A percentile compares a stretch with the other conserved stretches of the same genome.
These are phyloP conservation scores for Theristus sp. DNA, from an alignment of 2,888 invertebrate species.

Conservation along the genomic window DNA sequence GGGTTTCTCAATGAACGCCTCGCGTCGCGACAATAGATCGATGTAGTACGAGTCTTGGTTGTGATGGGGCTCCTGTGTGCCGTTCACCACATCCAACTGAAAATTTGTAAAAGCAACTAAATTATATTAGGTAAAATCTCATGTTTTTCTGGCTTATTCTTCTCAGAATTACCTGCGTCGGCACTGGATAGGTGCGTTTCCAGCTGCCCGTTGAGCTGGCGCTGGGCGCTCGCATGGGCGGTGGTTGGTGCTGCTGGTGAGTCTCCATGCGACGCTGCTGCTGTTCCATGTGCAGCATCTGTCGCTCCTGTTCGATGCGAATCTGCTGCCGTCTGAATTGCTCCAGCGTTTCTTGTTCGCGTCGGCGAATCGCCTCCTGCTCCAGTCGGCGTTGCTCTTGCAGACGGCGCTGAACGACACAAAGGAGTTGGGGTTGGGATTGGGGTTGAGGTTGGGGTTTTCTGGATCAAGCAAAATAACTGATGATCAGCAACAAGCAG, in stretches of 20 bases:
- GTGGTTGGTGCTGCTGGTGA: neutral
- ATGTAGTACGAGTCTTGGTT: conserved; percentile 15
- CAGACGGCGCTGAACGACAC: neutral
- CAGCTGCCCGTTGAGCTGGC: too few relatives aligned
- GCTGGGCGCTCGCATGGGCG: too few relatives aligned
- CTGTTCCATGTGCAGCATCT: neutral
- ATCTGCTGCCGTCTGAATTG: conserved; percentile 7
- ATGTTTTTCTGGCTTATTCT: too few relatives aligned
- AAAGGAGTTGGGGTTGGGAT: neutral
- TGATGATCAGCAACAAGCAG: too few relatives aligned
- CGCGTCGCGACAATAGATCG: conserved; percentile 20
- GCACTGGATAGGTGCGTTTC: neutral
- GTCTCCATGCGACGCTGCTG: neutral
- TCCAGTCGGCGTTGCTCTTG: conserved; percentile 18
- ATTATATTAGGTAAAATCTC: too few relatives aligned
- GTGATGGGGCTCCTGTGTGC: too few relatives aligned
- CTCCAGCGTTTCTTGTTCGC: conserved; percentile 10
- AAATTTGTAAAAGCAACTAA: too few relatives aligned
- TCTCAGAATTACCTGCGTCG: neutral
- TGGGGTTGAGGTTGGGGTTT: too few relatives aligned
- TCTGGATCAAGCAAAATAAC: too few relatives aligned
- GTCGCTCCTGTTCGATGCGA: neutral
- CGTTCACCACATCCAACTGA: too few relatives aligned
- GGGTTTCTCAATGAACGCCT: conserved; percentile 23
- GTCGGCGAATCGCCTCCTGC: conserved; percentile 16